Evolutionary conservation across 2,797 vertebrate species (phyloP).

Genomic region (Centroberyx gerrardi): DNA sequence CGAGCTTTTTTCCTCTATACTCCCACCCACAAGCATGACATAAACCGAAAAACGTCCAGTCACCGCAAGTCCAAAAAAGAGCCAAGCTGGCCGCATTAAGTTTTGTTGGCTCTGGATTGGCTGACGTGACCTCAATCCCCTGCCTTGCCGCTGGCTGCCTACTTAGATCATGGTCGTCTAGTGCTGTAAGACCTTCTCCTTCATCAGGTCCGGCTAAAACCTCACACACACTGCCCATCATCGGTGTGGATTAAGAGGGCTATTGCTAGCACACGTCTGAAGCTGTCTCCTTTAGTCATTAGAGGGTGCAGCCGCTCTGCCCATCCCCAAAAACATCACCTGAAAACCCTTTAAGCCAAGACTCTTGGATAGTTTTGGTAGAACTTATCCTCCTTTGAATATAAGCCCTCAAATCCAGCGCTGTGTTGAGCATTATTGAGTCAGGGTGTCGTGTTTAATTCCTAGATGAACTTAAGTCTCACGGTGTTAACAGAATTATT

Average conservation of each 20-base stretch:
- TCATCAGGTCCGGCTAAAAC: slow-evolving; percentile 58
- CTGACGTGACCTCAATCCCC: slow-evolving; percentile 73
- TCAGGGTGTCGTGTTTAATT: slow-evolving; percentile 24
- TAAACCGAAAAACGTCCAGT: background rate
- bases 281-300: slow-evolving; percentile 35
- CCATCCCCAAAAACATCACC: slow-evolving; percentile 30
- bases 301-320: slow-evolving; percentile 8
- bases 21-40: background rate
- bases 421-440: slow-evolving; percentile 17
- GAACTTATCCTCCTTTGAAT: slow-evolving; percentile 31
- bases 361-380: slow-evolving; percentile 33
- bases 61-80: slow-evolving; percentile 14
- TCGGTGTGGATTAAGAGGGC: slow-evolving; percentile 57
- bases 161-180: slow-evolving; percentile 52
- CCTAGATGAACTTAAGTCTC: slow-evolving; percentile 33
- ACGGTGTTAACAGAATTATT: slow-evolving; percentile 40
- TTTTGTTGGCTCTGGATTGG: slow-evolving; percentile 41
- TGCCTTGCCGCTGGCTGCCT: slow-evolving; percentile 26
- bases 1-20: background rate
- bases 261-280: slow-evolving; percentile 20
- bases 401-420: slow-evolving; percentile 50
- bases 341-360: slow-evolving; percentile 23
- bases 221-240: slow-evolving; percentile 32
- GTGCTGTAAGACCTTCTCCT: slow-evolving; percentile 42
- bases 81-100: slow-evolving; percentile 7